phyloP scores from a whole-genome alignment of 2,797 vertebrate genomes.

The Rhyacichthys aspro region DNA sequence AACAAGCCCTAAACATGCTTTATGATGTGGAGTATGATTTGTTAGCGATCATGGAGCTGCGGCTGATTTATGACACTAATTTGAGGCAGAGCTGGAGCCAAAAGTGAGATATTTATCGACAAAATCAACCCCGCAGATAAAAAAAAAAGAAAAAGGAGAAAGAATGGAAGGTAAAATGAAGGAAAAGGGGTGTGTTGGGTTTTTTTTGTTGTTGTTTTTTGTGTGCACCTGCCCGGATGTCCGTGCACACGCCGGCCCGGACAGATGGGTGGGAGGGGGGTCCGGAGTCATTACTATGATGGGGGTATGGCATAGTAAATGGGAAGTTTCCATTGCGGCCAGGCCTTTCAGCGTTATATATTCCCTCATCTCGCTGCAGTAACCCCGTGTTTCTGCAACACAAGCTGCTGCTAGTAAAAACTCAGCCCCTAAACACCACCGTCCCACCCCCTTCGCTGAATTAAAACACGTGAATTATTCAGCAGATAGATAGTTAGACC shows the following conservation, averaged over 20 bases:
- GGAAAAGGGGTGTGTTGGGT: neutral
- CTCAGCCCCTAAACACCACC: slow-evolving; percentile 2
- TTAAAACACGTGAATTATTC: slow-evolving; percentile 69
- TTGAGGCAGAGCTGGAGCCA: slow-evolving; percentile 10
- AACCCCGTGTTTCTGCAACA: slow-evolving; percentile 51
- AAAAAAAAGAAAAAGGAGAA: neutral
- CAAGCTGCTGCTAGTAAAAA: slow-evolving; percentile 58
- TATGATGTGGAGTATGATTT: slow-evolving; percentile 16
- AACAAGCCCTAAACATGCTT: slow-evolving; percentile 17
- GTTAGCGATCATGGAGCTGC: slow-evolving; percentile 11
- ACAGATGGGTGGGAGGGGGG: slow-evolving; percentile 73
- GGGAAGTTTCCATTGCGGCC: slow-evolving; percentile 39
- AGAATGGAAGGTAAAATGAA: too few species aligned
- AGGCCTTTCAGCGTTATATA: slow-evolving; percentile 23
- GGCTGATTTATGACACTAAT: slow-evolving; percentile 15
- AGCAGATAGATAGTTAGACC: slow-evolving; percentile 27
- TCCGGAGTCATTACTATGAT: slow-evolving; percentile 64
- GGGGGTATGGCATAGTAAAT: slow-evolving; percentile 20
- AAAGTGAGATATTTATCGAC: slow-evolving; percentile 20
- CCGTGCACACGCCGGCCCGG: slow-evolving; percentile 41
- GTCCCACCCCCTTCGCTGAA: slow-evolving; percentile 38
- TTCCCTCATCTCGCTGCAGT: slow-evolving; percentile 37
- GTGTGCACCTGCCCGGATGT: slow-evolving; percentile 40
- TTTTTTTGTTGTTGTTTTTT: neutral
- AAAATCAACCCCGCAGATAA: slow-evolving; percentile 2